Conservation (phyloP, 2,888 invertebrate genomes). For the Desoria tigrina region DNA sequence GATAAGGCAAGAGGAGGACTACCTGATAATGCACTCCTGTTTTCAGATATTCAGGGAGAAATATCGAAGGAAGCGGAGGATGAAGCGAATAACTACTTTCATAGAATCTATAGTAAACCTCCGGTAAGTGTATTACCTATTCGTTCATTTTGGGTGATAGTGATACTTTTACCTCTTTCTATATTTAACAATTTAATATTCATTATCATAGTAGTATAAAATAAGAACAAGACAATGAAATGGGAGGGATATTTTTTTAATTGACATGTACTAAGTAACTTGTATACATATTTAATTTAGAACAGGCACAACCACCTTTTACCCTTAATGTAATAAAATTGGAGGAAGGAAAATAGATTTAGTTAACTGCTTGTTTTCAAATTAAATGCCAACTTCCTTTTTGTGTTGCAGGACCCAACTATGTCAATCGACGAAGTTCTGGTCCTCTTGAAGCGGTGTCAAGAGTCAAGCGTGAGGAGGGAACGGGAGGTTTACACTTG, state of each 20-base stretch:
- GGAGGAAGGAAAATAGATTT: too few relatives aligned
- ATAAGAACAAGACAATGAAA: too few relatives aligned
- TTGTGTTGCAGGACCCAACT: slow-evolving; percentile 67
- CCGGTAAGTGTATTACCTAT: slow-evolving; percentile 61
- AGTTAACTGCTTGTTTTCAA: neutral
- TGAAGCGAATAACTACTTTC: slow-evolving; percentile 98
- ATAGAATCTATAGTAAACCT: slow-evolving; percentile 97
- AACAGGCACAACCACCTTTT: too few relatives aligned
- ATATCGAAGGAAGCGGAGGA: slow-evolving; percentile 92
- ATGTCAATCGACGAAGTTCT: slow-evolving; percentile 93
- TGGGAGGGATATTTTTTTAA: too few relatives aligned
- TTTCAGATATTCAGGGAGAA: slow-evolving; percentile 48
- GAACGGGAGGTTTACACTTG: slow-evolving; percentile 89
- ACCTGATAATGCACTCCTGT: slow-evolving; percentile 43
- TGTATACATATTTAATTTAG: too few relatives aligned
- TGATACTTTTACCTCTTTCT: neutral
- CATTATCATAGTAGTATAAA: too few relatives aligned
- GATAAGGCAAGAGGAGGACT: slow-evolving; percentile 33
- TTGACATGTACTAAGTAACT: too few relatives aligned
- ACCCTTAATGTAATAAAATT: too few relatives aligned
- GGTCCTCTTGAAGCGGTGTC: slow-evolving; percentile 92
- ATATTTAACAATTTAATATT: too few relatives aligned
- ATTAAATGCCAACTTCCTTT: neutral
- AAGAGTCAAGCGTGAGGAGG: slow-evolving; percentile 82
- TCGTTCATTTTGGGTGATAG: too few relatives aligned